Percentiles rank a stretch among this genome's conserved stretches.
phyloP scores from a whole-genome alignment of 2,888 invertebrate species.

The Pterostichus madidus region DNA sequence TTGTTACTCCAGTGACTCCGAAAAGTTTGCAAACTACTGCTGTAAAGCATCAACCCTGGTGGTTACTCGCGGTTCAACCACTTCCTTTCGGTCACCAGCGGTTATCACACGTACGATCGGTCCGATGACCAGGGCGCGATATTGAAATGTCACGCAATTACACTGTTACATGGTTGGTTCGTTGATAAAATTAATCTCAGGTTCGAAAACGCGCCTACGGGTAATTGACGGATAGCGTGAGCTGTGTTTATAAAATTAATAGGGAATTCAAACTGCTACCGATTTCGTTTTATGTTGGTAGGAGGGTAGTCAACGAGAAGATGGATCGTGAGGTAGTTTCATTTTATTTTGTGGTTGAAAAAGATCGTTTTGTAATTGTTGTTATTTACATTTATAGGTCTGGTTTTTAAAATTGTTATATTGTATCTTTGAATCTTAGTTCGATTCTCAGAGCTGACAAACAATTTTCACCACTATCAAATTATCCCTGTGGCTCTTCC shows the following conservation, averaged over 20 bases:
- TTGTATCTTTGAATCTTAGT: too few species aligned
- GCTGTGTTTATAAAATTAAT: constrained; percentile 41
- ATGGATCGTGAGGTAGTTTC: background rate
- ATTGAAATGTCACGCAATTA: constrained; percentile 37
- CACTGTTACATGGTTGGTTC: constrained; percentile 10
- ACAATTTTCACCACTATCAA: too few species aligned
- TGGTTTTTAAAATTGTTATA: too few species aligned
- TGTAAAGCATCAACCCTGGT: too few species aligned
- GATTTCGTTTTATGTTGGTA: constrained; percentile 12
- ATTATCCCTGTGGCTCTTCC: too few species aligned
- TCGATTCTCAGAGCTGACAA: too few species aligned
- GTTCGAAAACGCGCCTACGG: constrained; percentile 13
- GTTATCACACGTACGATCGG: constrained; percentile 29
- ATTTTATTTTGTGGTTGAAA: background rate
- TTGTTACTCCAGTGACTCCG: too few species aligned
- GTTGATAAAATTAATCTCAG: constrained; percentile 54
- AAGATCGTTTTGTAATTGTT: background rate
- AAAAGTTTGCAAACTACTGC: too few species aligned
- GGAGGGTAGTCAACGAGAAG: background rate
- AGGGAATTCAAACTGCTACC: constrained; percentile 29
- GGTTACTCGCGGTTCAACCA: background rate
- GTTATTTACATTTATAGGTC: too few species aligned
- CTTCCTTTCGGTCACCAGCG: background rate
- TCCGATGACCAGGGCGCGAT: background rate
- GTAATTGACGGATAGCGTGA: constrained; percentile 53